These are phyloP conservation scores for Austrofundulus limnaeus DNA, from an alignment of 2,113 vertebrate genomes.

Conservation along the genomic window DNA sequence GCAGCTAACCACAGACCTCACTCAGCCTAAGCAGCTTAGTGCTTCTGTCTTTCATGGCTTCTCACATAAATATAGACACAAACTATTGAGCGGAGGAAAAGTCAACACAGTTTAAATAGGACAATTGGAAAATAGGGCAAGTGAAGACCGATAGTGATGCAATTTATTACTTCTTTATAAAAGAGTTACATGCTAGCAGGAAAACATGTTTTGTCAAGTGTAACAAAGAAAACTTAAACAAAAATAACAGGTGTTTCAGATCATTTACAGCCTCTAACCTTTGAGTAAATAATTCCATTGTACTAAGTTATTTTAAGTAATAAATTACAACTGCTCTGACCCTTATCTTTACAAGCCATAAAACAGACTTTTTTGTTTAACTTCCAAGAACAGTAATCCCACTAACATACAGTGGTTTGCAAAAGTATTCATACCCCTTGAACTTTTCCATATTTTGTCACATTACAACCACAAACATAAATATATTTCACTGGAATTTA, in stretches of 20 bases:
- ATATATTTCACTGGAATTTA: no score
- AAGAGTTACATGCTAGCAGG: conserved; percentile 18
- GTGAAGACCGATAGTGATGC: conserved; percentile 22
- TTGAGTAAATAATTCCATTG: background rate
- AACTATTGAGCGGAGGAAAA: conserved; percentile 47
- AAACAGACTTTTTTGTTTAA: background rate
- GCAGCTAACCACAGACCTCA: conserved; percentile 55
- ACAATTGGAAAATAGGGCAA: conserved; percentile 21
- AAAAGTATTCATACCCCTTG: no score
- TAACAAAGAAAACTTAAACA: background rate
- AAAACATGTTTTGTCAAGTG: background rate
- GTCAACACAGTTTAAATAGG: conserved; percentile 46
- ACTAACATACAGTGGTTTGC: no score
- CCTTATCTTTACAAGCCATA: background rate
- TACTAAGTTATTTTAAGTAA: background rate
- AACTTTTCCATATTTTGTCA: no score
- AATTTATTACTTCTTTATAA: no score
- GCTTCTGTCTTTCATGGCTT: conserved; percentile 49
- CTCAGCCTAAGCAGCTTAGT: conserved; percentile 64
- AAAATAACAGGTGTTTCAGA: background rate
- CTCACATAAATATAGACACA: conserved; percentile 28
- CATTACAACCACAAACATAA: no score
- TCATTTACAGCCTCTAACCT: background rate
- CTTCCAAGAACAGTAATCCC: background rate
- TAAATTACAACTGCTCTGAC: background rate